Evolutionary conservation across 2,113 vertebrate species (phyloP).

Genomic region (Phaetusa simplex): DNA sequence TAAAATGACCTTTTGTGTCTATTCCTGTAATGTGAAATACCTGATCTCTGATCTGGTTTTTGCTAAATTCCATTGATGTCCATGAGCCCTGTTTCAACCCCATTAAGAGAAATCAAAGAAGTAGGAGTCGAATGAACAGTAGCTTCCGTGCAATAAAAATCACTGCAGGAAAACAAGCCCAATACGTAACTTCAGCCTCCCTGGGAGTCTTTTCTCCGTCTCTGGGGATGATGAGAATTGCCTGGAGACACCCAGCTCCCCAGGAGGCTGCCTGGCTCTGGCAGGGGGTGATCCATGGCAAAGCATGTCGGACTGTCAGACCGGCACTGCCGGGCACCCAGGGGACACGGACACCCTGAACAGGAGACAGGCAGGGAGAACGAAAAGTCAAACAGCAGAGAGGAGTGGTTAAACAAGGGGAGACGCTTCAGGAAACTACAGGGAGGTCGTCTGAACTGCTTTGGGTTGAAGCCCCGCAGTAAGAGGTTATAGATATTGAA

Average conservation of each 20-base stretch:
- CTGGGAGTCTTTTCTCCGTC: accelerated
- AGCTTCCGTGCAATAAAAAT: neutral
- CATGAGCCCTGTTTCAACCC: neutral
- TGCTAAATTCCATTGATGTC: neutral
- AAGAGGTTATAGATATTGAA: neutral
- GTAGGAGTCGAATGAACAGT: too few species aligned
- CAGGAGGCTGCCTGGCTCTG: accelerated
- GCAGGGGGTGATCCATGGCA: neutral
- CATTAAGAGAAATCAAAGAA: neutral
- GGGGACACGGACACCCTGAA: too few species aligned
- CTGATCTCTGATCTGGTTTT: accelerated
- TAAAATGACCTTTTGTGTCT: neutral
- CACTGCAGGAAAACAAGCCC: neutral
- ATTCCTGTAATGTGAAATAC: neutral
- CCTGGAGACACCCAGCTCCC: neutral
- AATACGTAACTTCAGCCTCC: too few species aligned
- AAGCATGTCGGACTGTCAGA: accelerated
- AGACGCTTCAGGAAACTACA: neutral
- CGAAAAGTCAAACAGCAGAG: neutral
- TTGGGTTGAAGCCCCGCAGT: neutral
- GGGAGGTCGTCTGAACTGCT: neutral
- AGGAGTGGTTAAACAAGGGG: neutral
- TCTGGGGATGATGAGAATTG: neutral
- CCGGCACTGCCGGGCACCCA: too few species aligned
- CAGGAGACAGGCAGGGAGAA: too few species aligned